Conservation (phyloP, 2,797 vertebrate species). For the Acipenser transmontanus region DNA sequence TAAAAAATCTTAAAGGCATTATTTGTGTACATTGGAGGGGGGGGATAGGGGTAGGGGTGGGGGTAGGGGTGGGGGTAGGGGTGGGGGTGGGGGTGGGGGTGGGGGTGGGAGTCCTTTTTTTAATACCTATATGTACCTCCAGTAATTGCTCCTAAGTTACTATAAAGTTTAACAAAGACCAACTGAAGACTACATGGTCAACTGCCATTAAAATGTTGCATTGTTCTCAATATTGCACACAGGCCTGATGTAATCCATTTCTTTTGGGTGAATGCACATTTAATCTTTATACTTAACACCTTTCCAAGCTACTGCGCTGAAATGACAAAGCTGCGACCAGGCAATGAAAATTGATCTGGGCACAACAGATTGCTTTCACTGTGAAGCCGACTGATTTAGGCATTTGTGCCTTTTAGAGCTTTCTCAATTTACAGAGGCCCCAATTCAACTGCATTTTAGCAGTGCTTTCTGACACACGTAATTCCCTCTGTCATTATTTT, state of each 20-base stretch:
- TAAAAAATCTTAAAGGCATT: too few relatives aligned
- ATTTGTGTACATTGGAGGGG: too few relatives aligned
- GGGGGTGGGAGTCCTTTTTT: too few relatives aligned
- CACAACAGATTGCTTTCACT: conserved; percentile 39
- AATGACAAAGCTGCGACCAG: conserved; percentile 24
- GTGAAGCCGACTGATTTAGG: conserved; percentile 16
- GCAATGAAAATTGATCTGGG: conserved; percentile 35
- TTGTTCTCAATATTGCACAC: not conserved
- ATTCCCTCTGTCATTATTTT: conserved; percentile 3
- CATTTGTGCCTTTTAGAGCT: conserved; percentile 36
- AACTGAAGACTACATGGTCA: too few relatives aligned
- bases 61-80: too few relatives aligned
- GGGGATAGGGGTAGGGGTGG: too few relatives aligned
- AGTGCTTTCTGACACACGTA: not conserved
- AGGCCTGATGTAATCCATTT: conserved; percentile 25
- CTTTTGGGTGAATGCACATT: conserved; percentile 35
- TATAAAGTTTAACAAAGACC: too few relatives aligned
- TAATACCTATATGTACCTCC: too few relatives aligned
- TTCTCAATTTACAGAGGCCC: conserved; percentile 30
- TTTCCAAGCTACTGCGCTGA: conserved; percentile 22
- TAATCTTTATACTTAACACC: conserved; percentile 36
- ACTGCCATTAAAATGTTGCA: too few relatives aligned
- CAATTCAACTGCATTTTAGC: conserved; percentile 34
- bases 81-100: too few relatives aligned
- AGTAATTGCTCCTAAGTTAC: too few relatives aligned